These are phyloP conservation scores for Anniella stebbinsi DNA, from an alignment of 2,797 vertebrate species.

Conservation along the genomic window DNA sequence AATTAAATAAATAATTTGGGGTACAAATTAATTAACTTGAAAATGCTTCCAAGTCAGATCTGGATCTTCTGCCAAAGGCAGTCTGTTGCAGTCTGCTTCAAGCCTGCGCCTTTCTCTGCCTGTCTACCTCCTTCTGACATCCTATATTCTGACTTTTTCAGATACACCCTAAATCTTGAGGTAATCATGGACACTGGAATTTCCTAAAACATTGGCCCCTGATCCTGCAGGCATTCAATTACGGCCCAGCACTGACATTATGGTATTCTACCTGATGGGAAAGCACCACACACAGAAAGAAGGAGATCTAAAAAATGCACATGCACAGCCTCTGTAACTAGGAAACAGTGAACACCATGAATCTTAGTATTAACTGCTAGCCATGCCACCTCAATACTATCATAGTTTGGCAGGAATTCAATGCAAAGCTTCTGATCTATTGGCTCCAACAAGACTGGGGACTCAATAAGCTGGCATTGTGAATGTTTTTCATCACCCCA, in stretches of 20 bases:
- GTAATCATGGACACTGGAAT: not conserved
- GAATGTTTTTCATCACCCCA: not conserved
- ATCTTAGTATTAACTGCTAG: not conserved
- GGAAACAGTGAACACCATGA: not conserved
- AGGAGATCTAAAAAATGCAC: not conserved
- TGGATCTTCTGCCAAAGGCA: not conserved
- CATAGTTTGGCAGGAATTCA: slow-evolving; percentile 32
- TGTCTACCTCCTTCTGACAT: not conserved
- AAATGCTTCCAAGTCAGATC: not conserved
- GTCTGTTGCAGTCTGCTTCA: not conserved
- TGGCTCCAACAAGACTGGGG: not conserved
- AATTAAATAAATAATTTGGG: no score
- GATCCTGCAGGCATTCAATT: not conserved
- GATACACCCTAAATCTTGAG: not conserved
- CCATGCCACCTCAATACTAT: not conserved
- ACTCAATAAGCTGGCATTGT: slow-evolving; percentile 5
- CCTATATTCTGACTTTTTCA: no score
- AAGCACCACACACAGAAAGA: not conserved
- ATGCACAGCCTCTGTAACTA: not conserved
- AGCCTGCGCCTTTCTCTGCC: not conserved
- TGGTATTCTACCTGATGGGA: not conserved
- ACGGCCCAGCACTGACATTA: not conserved
- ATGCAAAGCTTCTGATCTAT: slow-evolving; percentile 31
- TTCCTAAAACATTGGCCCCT: not conserved
- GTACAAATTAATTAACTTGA: no score